phyloP scores from a whole-genome alignment of 2,113 vertebrate genomes.

The Paraplagusia blochii region DNA sequence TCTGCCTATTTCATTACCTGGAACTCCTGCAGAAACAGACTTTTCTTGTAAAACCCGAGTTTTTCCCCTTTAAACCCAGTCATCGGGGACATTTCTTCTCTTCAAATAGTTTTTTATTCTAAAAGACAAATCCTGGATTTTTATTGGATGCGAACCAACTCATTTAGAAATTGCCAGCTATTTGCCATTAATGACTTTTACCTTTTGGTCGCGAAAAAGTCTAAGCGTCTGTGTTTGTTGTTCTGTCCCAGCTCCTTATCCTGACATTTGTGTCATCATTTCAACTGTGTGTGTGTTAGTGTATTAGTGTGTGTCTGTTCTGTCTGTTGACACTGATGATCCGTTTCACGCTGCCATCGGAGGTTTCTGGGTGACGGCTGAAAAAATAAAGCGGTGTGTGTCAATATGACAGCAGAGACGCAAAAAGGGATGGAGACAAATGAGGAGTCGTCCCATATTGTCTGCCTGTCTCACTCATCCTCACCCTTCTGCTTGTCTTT shows the following conservation, averaged over 20 bases:
- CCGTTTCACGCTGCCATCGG: conserved; percentile 15
- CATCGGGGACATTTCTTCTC: no score
- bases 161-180: no score
- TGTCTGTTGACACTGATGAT: conserved; percentile 56
- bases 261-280: no score
- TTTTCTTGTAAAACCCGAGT: no score
- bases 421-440: conserved; percentile 62
- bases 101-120: not conserved
- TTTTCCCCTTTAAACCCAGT: no score
- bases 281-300: not conserved
- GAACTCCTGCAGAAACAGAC: no score
- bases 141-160: not conserved
- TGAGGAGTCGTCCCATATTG: conserved; percentile 42
- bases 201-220: conserved; percentile 8
- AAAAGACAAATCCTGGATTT: not conserved
- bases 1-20: no score
- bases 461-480: conserved; percentile 15
- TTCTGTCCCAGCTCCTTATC: no score
- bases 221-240: conserved; percentile 5
- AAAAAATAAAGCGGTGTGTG: conserved; percentile 48
- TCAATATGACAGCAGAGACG: conserved; percentile 29
- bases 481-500: not conserved
- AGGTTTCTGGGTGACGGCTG: conserved; percentile 41
- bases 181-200: conserved; percentile 3
- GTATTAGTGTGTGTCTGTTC: not conserved